Base-by-base conservation (phyloP, 1,140 invertebrate genomes). In the Trypoxylus dichotomus region DNA sequence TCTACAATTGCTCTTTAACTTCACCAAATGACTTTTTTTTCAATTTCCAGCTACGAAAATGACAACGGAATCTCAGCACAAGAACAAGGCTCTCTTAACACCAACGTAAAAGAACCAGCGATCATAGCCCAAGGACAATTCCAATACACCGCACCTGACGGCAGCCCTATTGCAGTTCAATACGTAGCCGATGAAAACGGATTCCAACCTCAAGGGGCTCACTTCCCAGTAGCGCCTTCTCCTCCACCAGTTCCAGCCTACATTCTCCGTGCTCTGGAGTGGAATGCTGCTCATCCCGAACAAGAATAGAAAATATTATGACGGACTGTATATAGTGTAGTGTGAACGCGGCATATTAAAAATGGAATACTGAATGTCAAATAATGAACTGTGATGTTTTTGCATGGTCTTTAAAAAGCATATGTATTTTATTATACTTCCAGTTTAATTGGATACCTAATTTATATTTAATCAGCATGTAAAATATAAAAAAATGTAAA, bases 141-240 rank as follows among this genome's bases (percentile, higher is more conserved):
- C 80, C 86, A 86, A 19, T 91, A 91, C 82, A 88, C 88, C 2
- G 88, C 88, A 25, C 87, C 89, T 0, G 89, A 90, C 43, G 89
- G 89, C 25, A 83, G 87, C 19, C 82, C 87, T 21, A 87, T 90
- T 76, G 84, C 85, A 8, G 84, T 90, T 60, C 87, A 85, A 13
- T 91, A 91, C 80, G 87, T 88, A 27, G 90, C 90, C 6, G 90
- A 90, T 76, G 87, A 88, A 76, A 87, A 88, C 41, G 90, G 90
- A 10, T 91, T 90, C 82, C 86, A 86, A 75, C 85, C 89, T 3
- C 82, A 87, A 68, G 88, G 88, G 10, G 24, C 80, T 11, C 88
- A 88, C 82, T 80, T 90, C 1, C 89, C 89, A 3, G 60, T 19
- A 5, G 60, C 60, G 10, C 89, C 86, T 6, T 90, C 89, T 1